phyloP scores from a whole-genome alignment of 2,888 invertebrate genomes.

The Thysanoteuthis rhombus region DNA sequence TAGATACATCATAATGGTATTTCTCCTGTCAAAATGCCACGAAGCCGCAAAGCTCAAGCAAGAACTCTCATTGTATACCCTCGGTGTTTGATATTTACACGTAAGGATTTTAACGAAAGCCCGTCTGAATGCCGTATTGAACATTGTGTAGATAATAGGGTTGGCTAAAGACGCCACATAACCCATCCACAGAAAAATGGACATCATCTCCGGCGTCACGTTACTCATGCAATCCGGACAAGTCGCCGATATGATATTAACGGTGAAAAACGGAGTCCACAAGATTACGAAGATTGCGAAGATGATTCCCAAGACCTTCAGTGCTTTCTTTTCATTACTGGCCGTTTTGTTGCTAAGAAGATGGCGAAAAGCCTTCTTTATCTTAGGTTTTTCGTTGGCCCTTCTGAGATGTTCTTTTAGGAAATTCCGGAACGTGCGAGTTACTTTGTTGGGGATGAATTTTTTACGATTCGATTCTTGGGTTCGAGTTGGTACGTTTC shows the following conservation, averaged over 20 bases:
- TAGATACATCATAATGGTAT: constrained; percentile 51
- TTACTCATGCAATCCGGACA: constrained; percentile 54
- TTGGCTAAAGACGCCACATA: constrained; percentile 65
- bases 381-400: not conserved
- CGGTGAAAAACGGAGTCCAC: constrained; percentile 66
- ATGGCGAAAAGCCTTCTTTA: constrained; percentile 35
- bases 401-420: not conserved
- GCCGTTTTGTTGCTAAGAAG: constrained; percentile 55
- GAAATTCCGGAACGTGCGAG: constrained; percentile 18
- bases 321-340: constrained; percentile 65
- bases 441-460: constrained; percentile 41
- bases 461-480: constrained; percentile 40
- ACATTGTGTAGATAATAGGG: constrained; percentile 68
- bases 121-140: constrained; percentile 65
- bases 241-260: constrained; percentile 61
- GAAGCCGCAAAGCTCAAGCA: constrained; percentile 44
- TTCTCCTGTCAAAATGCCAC: constrained; percentile 51
- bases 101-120: constrained; percentile 63
- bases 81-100: constrained; percentile 42
- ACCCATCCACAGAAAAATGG: constrained; percentile 65
- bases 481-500: constrained; percentile 34
- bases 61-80: constrained; percentile 39
- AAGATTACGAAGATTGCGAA: constrained; percentile 65
- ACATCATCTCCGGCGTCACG: constrained; percentile 58
- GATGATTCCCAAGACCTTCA: constrained; percentile 67